These are phyloP conservation scores for Petrolisthes cinctipes DNA, from an alignment of 2,888 invertebrate genomes.

Conservation along the genomic window DNA sequence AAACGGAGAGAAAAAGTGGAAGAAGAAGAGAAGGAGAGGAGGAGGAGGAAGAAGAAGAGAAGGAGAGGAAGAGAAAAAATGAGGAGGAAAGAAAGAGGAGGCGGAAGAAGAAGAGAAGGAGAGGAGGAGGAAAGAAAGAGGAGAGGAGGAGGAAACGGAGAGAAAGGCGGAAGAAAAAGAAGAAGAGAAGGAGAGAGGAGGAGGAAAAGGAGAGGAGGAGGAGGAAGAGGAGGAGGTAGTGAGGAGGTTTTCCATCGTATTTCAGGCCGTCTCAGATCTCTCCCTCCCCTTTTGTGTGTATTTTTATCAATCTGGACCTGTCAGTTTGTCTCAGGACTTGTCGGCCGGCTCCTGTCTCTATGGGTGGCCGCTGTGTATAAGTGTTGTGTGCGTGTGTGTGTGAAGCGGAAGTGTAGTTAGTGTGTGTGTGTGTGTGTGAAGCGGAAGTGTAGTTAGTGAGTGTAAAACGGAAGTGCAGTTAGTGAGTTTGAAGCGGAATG, in stretches of 20 bases:
- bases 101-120: too few relatives aligned
- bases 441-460: neutral
- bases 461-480: neutral
- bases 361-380: constrained; percentile 21
- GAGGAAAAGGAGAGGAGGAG: too few relatives aligned
- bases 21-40: too few relatives aligned
- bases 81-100: too few relatives aligned
- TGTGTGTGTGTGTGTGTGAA: neutral
- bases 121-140: too few relatives aligned
- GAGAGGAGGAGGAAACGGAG: too few relatives aligned
- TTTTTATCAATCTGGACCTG: constrained; percentile 56
- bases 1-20: too few relatives aligned
- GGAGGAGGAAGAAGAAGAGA: too few relatives aligned
- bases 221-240: too few relatives aligned
- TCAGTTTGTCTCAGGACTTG: constrained; percentile 28
- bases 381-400: neutral
- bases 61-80: too few relatives aligned
- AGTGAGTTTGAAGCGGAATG: neutral
- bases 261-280: constrained; percentile 16
- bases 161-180: too few relatives aligned
- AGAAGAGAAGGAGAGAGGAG: too few relatives aligned
- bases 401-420: neutral
- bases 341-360: constrained; percentile 10
- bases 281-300: constrained; percentile 37
- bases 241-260: constrained; percentile 18